Evolutionary conservation across 2,888 invertebrate genomes (phyloP).

Genomic region (Dicyrtomina minuta): DNA sequence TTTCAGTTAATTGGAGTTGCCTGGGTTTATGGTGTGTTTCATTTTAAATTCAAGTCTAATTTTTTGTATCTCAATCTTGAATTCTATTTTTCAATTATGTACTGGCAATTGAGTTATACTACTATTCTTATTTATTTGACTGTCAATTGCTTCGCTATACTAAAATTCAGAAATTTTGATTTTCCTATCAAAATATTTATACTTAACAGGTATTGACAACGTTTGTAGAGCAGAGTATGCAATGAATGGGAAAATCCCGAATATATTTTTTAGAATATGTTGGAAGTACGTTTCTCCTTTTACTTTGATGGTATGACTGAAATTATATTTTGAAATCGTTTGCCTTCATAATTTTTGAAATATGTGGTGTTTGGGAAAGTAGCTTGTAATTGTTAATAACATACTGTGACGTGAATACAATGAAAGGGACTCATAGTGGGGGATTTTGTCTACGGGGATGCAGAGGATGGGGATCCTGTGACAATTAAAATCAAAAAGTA

Average conservation of each 20-base stretch:
- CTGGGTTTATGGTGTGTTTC: conserved; percentile 26
- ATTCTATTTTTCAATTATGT: neutral
- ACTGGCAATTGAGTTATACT: no score
- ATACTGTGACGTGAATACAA: no score
- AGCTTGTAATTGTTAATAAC: no score
- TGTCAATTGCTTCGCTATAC: neutral
- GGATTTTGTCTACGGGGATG: neutral
- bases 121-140: neutral
- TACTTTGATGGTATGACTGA: conserved; percentile 10
- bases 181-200: neutral
- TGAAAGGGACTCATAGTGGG: neutral
- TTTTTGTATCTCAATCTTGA: neutral
- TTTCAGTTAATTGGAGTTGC: conserved; percentile 4
- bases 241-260: conserved; percentile 17
- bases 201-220: conserved; percentile 21
- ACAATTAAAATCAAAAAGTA: no score
- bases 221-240: conserved; percentile 10
- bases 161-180: neutral
- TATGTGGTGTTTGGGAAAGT: no score
- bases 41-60: neutral
- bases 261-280: conserved; percentile 12
- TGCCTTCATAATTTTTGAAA: no score
- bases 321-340: neutral
- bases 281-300: conserved; percentile 26
- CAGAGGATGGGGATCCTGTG: no score